Evolutionary conservation across 2,888 invertebrate species (phyloP).

Genomic region (Ditula angustiorana): DNA sequence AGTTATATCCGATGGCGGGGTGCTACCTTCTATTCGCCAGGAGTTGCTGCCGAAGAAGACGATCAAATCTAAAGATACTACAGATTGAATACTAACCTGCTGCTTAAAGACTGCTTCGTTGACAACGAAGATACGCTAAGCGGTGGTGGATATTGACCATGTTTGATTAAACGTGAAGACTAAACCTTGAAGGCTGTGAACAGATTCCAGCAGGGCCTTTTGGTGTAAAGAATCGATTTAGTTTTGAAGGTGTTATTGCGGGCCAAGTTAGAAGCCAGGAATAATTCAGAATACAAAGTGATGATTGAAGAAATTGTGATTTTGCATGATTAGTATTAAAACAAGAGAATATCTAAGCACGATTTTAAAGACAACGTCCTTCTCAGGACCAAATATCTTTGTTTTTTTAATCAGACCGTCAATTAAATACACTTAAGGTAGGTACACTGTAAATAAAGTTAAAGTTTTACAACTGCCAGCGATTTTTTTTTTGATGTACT

Average conservation of each 20-base stretch:
- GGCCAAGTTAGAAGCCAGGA: not conserved
- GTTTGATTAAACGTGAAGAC: not conserved
- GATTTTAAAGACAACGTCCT: conserved; percentile 54
- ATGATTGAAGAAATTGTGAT: conserved; percentile 10
- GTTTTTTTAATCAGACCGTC: conserved; percentile 23
- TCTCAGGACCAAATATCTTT: conserved; percentile 55
- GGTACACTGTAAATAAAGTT: no score
- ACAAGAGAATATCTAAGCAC: not conserved
- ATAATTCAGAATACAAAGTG: not conserved
- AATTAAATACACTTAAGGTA: no score
- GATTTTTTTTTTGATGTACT: no score
- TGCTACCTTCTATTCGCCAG: conserved; percentile 15
- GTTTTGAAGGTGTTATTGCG: not conserved
- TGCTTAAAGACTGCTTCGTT: not conserved
- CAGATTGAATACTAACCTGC: not conserved
- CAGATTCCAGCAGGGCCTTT: not conserved
- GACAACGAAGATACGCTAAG: not conserved
- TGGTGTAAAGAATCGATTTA: not conserved
- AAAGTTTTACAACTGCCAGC: no score
- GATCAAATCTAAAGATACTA: not conserved
- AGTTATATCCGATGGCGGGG: conserved; percentile 23
- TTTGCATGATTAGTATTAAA: not conserved
- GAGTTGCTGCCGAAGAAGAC: conserved; percentile 35
- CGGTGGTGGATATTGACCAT: not conserved
- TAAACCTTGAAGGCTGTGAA: not conserved